Evolutionary conservation across 2,797 vertebrate species (phyloP), one percentile per base, ranked within the genome.

Genomic region (Ptychobarbus kaznakovi): DNA sequence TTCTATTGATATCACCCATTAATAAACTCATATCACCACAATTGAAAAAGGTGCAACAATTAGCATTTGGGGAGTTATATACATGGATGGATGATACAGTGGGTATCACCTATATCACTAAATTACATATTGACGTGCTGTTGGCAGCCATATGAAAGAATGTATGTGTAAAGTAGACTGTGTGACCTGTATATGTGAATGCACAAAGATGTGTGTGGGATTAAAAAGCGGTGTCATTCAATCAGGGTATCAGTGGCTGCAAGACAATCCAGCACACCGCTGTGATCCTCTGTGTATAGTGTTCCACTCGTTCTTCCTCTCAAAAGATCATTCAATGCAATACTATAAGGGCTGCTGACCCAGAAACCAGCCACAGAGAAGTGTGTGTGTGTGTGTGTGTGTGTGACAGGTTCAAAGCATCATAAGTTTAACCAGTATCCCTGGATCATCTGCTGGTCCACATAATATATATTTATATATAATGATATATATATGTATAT

Each of bases 291-390:
- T 51, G 49, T 58, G 32, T 76, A 58, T 87, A 53, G 18, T 79
- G 35, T 79, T 83, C 44, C 58, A 63, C 42, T n/a, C 28, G 13
- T 65, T 42, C 32, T 49, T 80, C 61, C 77, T 86, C 77, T 80
- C 84, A 84, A 83, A 66, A 78, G 82, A 84, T 53, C 80, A 68
- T 66, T 56, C 53, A 79, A 16, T 65, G 82, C 69, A 84, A 81
- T 75, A 84, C 58, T 72, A 66, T 84, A 51, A 84, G 82, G 81
- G 51, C 66, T 65, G 44, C 66, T 78, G 78, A 88, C 82, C 72
- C 77, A 88, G 44, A 84, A 86, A 84, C 32, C 51, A 72, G 42
- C 9, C 38, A 68, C 4, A 32, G 28, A 66, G 25, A 20, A 11
- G 63, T 15, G 44, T 35, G 49, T 75, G 49, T 56, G 46, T 75